These are phyloP conservation scores for Ahaetulla prasina DNA, from an alignment of 2,113 vertebrate species.

Conservation along the genomic window DNA sequence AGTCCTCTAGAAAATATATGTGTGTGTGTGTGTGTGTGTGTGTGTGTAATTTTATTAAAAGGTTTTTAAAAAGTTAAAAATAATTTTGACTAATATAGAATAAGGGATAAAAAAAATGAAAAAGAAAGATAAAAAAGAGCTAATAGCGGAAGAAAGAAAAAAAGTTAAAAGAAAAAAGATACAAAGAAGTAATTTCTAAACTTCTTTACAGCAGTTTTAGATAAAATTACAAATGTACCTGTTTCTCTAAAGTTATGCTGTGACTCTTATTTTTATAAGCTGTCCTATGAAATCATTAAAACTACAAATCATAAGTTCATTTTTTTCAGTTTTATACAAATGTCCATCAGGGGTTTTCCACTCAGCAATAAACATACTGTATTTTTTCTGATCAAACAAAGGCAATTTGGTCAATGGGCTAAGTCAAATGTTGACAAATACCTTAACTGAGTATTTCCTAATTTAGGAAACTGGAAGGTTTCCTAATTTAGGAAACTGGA, in stretches of 20 bases:
- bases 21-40: too few species aligned
- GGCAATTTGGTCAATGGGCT: not conserved
- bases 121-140: not conserved
- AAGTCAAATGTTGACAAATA: not conserved
- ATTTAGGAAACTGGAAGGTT: not conserved
- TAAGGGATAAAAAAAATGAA: not conserved
- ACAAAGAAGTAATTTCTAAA: not conserved
- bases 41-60: too few species aligned
- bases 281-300: not conserved
- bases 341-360: not conserved
- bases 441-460: not conserved
- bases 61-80: not conserved
- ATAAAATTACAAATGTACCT: not conserved
- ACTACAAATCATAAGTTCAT: not conserved
- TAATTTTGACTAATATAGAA: not conserved
- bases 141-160: not conserved
- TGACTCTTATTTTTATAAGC: not conserved
- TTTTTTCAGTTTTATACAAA: not conserved
- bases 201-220: not conserved
- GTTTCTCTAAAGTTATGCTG: not conserved
- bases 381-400: not conserved
- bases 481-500: not conserved
- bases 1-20: not conserved
- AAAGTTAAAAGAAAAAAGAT: not conserved
- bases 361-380: not conserved